phyloP scores from a whole-genome alignment of 1,140 invertebrate genomes.

The Bilobella aurantiaca region DNA sequence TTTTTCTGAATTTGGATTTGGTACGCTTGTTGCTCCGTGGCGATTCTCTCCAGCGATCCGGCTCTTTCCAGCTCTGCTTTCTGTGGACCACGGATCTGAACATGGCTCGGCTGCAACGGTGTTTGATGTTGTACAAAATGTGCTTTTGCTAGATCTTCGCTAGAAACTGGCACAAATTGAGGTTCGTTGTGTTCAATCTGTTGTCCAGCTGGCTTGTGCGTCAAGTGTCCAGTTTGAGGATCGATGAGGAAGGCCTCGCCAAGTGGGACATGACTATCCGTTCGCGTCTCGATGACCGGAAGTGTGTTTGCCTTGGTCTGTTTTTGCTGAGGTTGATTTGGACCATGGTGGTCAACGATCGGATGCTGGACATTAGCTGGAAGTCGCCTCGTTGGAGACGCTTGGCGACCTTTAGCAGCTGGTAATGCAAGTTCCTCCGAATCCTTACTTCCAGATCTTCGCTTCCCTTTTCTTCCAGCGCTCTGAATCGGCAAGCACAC shows the following conservation, averaged over 20 bases:
- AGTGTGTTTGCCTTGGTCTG: background rate
- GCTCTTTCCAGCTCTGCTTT: conserved; percentile 3
- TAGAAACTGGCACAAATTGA: background rate
- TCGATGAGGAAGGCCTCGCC: conserved; percentile 52
- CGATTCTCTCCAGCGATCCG: background rate
- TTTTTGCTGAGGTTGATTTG: background rate
- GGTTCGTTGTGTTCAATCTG: background rate
- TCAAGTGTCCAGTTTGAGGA: conserved; percentile 63
- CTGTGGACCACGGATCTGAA: background rate
- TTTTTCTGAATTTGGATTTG: background rate
- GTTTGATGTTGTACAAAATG: background rate
- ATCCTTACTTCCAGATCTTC: conserved; percentile 24
- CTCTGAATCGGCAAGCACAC: too few relatives aligned
- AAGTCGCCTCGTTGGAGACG: conserved; percentile 1
- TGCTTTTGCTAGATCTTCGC: background rate
- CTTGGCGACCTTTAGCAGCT: background rate
- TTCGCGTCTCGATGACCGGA: background rate
- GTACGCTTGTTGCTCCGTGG: background rate
- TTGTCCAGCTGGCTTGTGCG: conserved; percentile 48
- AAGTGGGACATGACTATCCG: conserved; percentile 2
- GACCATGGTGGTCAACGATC: background rate
- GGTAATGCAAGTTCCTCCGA: background rate
- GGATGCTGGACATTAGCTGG: background rate
- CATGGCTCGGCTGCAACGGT: background rate
- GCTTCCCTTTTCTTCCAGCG: too few relatives aligned